These are phyloP conservation scores for Tachuris rubrigastra DNA, from an alignment of 2,113 vertebrate species.

Conservation along the genomic window DNA sequence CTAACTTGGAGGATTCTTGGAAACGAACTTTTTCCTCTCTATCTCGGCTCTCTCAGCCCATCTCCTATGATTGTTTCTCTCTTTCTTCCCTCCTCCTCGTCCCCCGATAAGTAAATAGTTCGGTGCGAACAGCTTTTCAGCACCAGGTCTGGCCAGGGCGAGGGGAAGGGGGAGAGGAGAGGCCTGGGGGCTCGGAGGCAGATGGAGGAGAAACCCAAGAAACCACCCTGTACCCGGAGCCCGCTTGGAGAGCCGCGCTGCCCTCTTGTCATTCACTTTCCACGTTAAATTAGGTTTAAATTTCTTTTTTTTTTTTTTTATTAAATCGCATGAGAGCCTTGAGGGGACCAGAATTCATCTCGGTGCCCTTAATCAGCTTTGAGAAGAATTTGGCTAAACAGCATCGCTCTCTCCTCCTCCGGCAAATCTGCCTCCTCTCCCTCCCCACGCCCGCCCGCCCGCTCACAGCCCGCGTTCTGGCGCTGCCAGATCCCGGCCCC, in stretches of 20 bases:
- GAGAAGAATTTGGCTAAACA: slow-evolving; percentile 38
- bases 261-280: not conserved
- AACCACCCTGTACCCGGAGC: not conserved
- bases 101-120: not conserved
- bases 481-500: not conserved
- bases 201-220: not conserved
- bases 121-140: slow-evolving; percentile 23
- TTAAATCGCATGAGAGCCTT: slow-evolving; percentile 3
- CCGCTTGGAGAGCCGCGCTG: not conserved
- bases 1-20: not conserved
- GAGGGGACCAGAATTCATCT: slow-evolving; percentile 14
- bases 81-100: not conserved
- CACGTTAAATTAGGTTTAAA: not conserved
- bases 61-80: not conserved
- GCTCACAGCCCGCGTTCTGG: not conserved
- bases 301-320: not conserved
- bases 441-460: not conserved
- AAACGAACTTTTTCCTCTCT: slow-evolving; percentile 7
- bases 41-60: not conserved
- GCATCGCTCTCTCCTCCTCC: slow-evolving; percentile 27
- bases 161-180: not conserved
- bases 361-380: slow-evolving; percentile 36
- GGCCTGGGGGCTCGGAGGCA: not conserved
- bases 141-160: slow-evolving; percentile 12
- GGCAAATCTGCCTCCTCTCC: slow-evolving; percentile 46